A percentile compares a stretch with the other conserved stretches of the same genome.
phyloP scores from a whole-genome alignment of 35 echinoderm and acorn worm genomes.

The Heliocidaris erythrogramma region DNA sequence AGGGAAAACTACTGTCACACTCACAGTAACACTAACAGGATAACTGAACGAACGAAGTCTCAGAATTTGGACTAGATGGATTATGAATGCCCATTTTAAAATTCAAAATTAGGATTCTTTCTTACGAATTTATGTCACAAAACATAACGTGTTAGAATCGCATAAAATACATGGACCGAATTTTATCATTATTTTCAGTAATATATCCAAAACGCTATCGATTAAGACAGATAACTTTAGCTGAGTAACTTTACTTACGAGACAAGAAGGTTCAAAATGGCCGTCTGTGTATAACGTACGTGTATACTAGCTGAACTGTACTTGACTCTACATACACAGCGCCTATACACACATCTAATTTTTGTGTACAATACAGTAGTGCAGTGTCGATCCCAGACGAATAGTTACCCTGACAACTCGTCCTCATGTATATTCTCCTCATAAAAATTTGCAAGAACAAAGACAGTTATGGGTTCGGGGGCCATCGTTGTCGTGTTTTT shows the following conservation, averaged over 20 bases:
- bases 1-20: too few relatives aligned
- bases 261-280: constrained; percentile 60
- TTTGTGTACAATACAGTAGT: too few relatives aligned
- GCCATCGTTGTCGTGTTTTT: neutral
- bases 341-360: neutral
- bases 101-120: too few relatives aligned
- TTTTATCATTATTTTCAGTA: neutral
- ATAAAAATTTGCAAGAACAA: too few relatives aligned
- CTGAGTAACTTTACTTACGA: neutral
- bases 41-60: too few relatives aligned
- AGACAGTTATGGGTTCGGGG: too few relatives aligned
- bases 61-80: too few relatives aligned
- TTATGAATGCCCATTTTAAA: neutral
- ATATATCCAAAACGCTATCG: neutral
- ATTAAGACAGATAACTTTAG: constrained; percentile 42
- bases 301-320: too few relatives aligned
- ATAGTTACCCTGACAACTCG: neutral
- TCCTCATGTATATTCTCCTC: neutral
- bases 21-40: too few relatives aligned
- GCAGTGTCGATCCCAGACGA: too few relatives aligned
- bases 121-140: neutral
- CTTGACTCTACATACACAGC: too few relatives aligned
- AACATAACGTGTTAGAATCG: neutral
- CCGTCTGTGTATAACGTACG: constrained; percentile 31
- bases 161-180: neutral